Percentiles rank a stretch among this genome's conserved stretches.
Evolutionary conservation across 2,797 vertebrate species (phyloP).

Genomic region (Pagetopsis macropterus): DNA sequence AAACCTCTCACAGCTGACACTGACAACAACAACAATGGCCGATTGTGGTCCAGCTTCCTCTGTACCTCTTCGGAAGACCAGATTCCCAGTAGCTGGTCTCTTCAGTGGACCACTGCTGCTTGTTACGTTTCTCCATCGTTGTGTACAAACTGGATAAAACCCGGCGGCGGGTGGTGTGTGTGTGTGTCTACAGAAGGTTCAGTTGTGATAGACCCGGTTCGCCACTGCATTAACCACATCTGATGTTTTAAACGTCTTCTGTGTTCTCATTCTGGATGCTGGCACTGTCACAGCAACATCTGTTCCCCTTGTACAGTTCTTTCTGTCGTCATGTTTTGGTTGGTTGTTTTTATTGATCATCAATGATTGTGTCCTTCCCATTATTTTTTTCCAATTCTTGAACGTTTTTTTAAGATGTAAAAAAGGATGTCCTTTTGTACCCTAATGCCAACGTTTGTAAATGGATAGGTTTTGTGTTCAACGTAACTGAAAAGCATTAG

Average conservation of each 20-base stretch:
- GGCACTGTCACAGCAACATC: neutral
- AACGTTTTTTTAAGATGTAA: neutral
- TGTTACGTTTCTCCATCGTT: no score
- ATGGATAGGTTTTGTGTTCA: no score
- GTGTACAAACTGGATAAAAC: no score
- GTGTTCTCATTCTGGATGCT: conserved; percentile 5
- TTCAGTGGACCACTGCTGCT: no score
- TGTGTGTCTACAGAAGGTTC: no score
- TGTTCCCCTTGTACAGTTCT: neutral
- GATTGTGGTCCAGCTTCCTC: no score
- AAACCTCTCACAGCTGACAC: no score
- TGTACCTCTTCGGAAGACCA: no score
- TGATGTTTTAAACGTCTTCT: conserved; percentile 10
- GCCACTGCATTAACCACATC: conserved; percentile 18
- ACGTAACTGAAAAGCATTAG: neutral
- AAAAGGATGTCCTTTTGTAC: neutral
- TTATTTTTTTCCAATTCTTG: neutral
- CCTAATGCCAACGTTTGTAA: neutral
- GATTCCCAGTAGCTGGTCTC: no score
- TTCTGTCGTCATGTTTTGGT: neutral
- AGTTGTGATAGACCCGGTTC: no score
- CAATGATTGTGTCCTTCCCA: neutral
- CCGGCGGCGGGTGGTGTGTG: no score
- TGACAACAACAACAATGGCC: no score
- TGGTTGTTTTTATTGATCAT: neutral